phyloP scores from a whole-genome alignment of 2,888 invertebrate genomes.

The Ametastegia equiseti region DNA sequence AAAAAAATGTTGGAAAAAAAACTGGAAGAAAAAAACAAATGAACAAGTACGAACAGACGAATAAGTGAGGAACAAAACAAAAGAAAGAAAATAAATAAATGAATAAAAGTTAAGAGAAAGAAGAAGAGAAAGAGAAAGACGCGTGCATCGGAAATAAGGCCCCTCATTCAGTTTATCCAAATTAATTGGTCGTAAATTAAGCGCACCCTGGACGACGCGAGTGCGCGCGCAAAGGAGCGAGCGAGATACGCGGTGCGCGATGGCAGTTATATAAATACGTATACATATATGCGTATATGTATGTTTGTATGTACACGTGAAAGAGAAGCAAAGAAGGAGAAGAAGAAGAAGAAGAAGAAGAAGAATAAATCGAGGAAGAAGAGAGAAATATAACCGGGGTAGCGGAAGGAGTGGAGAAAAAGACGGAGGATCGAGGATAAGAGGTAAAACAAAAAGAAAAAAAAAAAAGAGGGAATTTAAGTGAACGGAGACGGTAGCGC shows the following conservation, averaged over 20 bases:
- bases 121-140: conserved; percentile 68
- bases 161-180: conserved; percentile 74
- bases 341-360: conserved; percentile 46
- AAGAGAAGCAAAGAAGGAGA: conserved; percentile 35
- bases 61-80: neutral
- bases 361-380: conserved; percentile 10
- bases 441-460: conserved; percentile 32
- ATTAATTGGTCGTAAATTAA: conserved; percentile 77
- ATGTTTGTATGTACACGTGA: conserved; percentile 34
- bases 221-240: conserved; percentile 54
- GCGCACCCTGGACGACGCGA: conserved; percentile 65
- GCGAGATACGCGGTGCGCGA: conserved; percentile 41
- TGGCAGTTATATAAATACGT: conserved; percentile 25
- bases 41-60: neutral
- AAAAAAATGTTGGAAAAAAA: neutral
- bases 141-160: conserved; percentile 72
- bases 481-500: conserved; percentile 71
- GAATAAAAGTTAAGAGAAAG: too few relatives aligned
- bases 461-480: conserved; percentile 46
- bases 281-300: conserved; percentile 38
- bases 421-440: conserved; percentile 28
- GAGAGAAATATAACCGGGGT: conserved; percentile 49
- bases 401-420: conserved; percentile 52
- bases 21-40: neutral
- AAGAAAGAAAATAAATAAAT: conserved; percentile 18